Evolutionary conservation across 2,113 vertebrate species (phyloP).

Genomic region (Rafetus swinhoei): DNA sequence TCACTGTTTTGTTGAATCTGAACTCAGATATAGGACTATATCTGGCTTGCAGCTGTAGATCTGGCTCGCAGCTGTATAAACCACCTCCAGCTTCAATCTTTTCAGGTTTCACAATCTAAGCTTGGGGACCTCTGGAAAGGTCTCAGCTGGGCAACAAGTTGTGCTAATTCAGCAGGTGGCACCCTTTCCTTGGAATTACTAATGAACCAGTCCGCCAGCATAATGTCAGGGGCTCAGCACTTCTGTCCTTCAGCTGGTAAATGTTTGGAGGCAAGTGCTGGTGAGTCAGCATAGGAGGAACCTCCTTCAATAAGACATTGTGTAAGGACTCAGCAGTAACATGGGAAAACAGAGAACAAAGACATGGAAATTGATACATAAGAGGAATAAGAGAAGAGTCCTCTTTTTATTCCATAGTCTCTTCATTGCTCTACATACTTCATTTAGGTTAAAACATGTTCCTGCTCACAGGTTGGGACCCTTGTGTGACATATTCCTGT

Average conservation of each 20-base stretch:
- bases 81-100: not conserved
- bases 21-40: fast-evolving
- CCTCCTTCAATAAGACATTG: fast-evolving
- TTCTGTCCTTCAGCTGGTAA: fast-evolving
- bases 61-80: not conserved
- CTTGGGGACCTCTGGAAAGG: not conserved
- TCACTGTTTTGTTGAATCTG: not conserved
- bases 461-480: not conserved
- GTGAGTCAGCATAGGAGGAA: not conserved
- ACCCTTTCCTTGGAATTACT: not conserved
- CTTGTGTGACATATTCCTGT: fast-evolving
- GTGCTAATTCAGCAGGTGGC: not conserved
- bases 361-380: not conserved
- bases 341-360: not conserved
- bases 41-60: not conserved
- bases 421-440: not conserved
- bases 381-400: not conserved
- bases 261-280: not conserved
- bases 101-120: not conserved
- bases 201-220: not conserved
- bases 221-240: not conserved
- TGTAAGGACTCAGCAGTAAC: not conserved
- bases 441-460: not conserved
- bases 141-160: fast-evolving
- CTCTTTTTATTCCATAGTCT: not conserved